Evolutionary conservation across 1,140 invertebrate species (phyloP).

Genomic region (Trichoplusia ni): DNA sequence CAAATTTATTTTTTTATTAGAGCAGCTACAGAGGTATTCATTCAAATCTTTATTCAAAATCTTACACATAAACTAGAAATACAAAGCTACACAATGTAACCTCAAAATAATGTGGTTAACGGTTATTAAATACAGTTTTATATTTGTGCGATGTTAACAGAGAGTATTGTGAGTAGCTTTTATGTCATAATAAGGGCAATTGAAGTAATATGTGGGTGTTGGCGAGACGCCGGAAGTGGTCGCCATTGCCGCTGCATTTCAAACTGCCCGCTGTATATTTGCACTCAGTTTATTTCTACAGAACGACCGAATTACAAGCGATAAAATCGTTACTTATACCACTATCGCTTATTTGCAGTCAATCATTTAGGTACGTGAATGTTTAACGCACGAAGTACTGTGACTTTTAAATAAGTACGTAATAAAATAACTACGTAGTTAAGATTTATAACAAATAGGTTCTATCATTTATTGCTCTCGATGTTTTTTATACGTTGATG

Average conservation of each 20-base stretch:
- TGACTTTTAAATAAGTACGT: slow-evolving; percentile 9
- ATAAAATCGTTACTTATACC: slow-evolving; percentile 46
- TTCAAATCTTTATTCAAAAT: neutral
- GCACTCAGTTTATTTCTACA: slow-evolving; percentile 1
- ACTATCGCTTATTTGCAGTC: slow-evolving; percentile 41
- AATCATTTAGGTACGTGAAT: neutral
- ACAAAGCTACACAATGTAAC: slow-evolving; percentile 10
- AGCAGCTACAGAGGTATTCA: neutral
- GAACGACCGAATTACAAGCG: slow-evolving; percentile 7
- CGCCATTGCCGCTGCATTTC: slow-evolving; percentile 15
- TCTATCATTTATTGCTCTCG: too few species aligned
- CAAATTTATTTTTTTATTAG: neutral
- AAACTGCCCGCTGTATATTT: neutral
- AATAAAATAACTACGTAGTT: too few species aligned
- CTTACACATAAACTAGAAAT: neutral
- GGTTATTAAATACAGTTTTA: slow-evolving; percentile 50
- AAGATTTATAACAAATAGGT: too few species aligned
- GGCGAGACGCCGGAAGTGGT: slow-evolving; percentile 40
- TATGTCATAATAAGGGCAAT: slow-evolving; percentile 68
- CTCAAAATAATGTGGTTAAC: slow-evolving; percentile 54
- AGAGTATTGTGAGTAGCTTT: slow-evolving; percentile 57
- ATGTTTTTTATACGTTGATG: too few species aligned
- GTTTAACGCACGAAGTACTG: neutral
- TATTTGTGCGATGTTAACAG: slow-evolving; percentile 47
- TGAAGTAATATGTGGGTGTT: slow-evolving; percentile 36